Base-by-base conservation (phyloP, 2,113 vertebrate genomes). In the Gymnorhina tibicen region DNA sequence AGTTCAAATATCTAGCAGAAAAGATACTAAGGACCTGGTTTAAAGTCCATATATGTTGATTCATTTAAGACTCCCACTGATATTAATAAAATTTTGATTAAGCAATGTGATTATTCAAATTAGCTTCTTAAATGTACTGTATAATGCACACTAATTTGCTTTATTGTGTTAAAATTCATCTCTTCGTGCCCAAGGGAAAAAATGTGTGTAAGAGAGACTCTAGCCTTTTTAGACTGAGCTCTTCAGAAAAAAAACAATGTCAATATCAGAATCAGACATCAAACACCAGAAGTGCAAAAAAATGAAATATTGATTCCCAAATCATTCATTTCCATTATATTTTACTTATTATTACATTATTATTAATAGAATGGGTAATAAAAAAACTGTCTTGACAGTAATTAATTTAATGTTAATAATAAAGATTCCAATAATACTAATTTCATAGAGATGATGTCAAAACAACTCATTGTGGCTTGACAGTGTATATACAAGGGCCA, bases 61-160 rank as follows among this genome's bases (percentile, higher is more conserved):
- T 46, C 37, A 46, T 76, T 87, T 80, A 80, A 93, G 59, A 80
- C 19, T 87, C 50, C 24, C 35, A 59, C 39, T 77, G 62, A 42
- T 87, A 69, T 89, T 58, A 93, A 94, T 85, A 91, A 86, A 91
- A 41, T 94, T 93, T 84, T 87, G 72, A 96, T 91, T 74, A 85
- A 94, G 35, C 1, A 2, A 74, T 52, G 37, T 90, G 55, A 81
- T 93, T 87, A 88, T 95, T 95, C 39, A 95, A 90, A 95, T 88
- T 91, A 92, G 13, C 20, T 88, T 77, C 55, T 90, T 90, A 90
- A 95, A 95, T 70, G 55, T 80, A 70, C 70, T 88, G 21, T 83
- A 59, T 88, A 96, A 91, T 63, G 23, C 17, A 83, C 41, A 27
- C 10, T 67, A 93, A 88, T 91, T 85, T 82, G 9, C 55, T 85